A percentile compares a stretch with the other conserved stretches of the same genome.
Evolutionary conservation across 1,140 invertebrate species (phyloP).

Genomic region (Acromyrmex echinatior): DNA sequence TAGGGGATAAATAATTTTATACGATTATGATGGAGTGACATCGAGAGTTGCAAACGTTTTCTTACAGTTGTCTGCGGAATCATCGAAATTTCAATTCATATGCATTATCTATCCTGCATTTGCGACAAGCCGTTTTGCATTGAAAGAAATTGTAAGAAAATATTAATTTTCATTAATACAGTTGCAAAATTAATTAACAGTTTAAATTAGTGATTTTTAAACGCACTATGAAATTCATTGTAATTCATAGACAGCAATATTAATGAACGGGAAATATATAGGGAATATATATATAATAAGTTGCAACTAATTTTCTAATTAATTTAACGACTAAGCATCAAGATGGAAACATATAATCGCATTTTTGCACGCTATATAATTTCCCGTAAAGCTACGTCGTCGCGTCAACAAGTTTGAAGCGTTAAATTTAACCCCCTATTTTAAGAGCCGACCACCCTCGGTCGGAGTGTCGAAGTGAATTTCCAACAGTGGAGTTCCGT

Average conservation of each 20-base stretch:
- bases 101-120: not conserved
- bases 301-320: not conserved
- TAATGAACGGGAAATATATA: not conserved
- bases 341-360: not conserved
- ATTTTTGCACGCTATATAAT: conserved; percentile 9
- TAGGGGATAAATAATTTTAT: not conserved
- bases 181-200: not conserved
- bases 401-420: not conserved
- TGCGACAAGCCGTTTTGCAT: not conserved
- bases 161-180: not conserved
- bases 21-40: not conserved
- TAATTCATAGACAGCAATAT: not conserved
- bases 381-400: not conserved
- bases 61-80: not conserved
- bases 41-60: conserved; percentile 17
- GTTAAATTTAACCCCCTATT: conserved; percentile 28
- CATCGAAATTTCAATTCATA: not conserved
- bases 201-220: not conserved
- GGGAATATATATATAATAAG: not conserved
- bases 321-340: not conserved
- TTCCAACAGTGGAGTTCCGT: conserved; percentile 23
- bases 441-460: conserved; percentile 16
- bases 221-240: not conserved
- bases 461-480: conserved; percentile 1
- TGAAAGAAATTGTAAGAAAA: not conserved